Evolutionary conservation across 2,888 invertebrate genomes (phyloP).

Genomic region (Drosophila anomelani): DNA sequence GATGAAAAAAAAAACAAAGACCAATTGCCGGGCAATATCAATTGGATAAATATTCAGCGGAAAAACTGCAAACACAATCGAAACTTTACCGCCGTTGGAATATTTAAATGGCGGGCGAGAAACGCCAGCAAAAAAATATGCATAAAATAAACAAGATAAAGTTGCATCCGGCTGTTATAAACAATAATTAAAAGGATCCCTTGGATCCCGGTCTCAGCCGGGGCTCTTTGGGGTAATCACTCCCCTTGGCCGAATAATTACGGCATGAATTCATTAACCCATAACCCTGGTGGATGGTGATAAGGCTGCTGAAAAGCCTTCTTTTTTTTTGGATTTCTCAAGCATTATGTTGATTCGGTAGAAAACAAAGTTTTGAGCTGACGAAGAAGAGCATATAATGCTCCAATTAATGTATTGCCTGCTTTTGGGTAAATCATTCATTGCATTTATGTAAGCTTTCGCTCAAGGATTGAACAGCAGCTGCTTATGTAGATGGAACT

Average conservation of each 20-base stretch:
- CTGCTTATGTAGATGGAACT: neutral
- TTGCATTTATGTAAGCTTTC: neutral
- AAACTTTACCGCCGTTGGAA: constrained; percentile 43
- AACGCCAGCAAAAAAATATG: constrained; percentile 24
- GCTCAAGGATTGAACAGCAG: neutral
- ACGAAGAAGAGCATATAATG: neutral
- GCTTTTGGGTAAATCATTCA: constrained; percentile 1
- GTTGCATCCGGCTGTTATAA: constrained; percentile 58
- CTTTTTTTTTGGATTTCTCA: neutral
- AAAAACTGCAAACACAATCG: constrained; percentile 47
- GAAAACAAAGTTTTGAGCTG: neutral
- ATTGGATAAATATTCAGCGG: constrained; percentile 60
- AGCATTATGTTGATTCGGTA: constrained; percentile 1
- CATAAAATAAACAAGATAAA: constrained; percentile 75
- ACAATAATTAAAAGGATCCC: constrained; percentile 76
- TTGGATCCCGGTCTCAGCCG: constrained; percentile 16
- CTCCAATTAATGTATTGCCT: neutral
- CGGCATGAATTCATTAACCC: constrained; percentile 73
- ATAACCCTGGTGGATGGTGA: constrained; percentile 46
- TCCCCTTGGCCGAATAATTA: constrained; percentile 63
- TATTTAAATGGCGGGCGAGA: constrained; percentile 33
- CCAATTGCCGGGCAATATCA: constrained; percentile 63
- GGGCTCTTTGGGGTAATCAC: constrained; percentile 23
- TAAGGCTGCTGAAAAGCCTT: constrained; percentile 5
- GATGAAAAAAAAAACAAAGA: constrained; percentile 38